Evolutionary conservation across 1,140 invertebrate genomes (phyloP).

Genomic region (Maconellicoccus hirsutus): DNA sequence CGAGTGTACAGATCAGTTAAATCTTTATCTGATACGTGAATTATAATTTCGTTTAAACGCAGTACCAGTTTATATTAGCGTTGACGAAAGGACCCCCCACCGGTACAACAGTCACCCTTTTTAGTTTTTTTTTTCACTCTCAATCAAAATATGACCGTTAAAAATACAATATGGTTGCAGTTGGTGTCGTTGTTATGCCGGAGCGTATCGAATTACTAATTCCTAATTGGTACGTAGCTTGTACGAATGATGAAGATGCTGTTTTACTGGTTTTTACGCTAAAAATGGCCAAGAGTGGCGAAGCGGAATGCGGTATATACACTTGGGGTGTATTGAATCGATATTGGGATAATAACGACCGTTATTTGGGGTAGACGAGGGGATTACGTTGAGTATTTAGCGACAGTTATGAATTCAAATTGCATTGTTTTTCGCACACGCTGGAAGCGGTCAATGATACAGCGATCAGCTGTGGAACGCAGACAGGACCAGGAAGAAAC

Average conservation of each 20-base stretch:
- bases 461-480: no score
- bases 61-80: slow-evolving; percentile 8
- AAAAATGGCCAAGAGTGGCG: no score
- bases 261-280: no score
- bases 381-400: background rate
- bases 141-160: slow-evolving; percentile 9
- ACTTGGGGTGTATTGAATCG: background rate
- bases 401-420: no score
- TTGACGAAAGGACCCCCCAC: background rate
- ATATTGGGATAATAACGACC: background rate
- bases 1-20: background rate
- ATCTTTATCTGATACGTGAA: background rate
- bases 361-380: slow-evolving; percentile 8
- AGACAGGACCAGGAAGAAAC: no score
- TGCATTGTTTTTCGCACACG: no score
- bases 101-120: background rate
- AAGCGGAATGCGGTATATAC: no score
- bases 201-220: no score
- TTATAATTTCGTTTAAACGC: background rate
- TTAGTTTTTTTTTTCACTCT: background rate
- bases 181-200: no score
- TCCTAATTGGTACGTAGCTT: no score
- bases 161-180: background rate
- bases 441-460: no score
- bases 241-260: no score